Conservation (phyloP, 2,888 invertebrate species). For the Pogonocherus hispidulus region DNA sequence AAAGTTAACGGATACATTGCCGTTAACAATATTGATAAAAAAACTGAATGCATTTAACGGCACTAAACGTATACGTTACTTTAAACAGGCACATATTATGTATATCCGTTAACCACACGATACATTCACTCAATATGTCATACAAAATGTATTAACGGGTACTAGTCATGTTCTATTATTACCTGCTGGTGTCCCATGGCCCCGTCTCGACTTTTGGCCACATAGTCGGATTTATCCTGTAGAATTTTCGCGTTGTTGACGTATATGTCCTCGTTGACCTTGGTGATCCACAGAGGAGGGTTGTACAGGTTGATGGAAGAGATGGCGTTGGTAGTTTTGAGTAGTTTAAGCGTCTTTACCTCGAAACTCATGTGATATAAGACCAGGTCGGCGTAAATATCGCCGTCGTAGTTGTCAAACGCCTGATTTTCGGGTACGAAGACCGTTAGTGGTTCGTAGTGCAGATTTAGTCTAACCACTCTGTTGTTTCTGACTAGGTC, state of each 20-base stretch:
- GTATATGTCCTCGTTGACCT: constrained; percentile 78
- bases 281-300: constrained; percentile 87
- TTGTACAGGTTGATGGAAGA: constrained; percentile 83
- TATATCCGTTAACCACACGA: too few species aligned
- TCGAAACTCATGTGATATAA: constrained; percentile 67
- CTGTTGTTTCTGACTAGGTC: constrained; percentile 79
- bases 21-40: too few species aligned
- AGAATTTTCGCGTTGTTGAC: constrained; percentile 89
- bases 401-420: constrained; percentile 74
- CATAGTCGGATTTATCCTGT: constrained; percentile 68
- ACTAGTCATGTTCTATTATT: too few species aligned
- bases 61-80: too few species aligned
- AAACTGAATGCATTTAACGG: too few species aligned
- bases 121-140: too few species aligned
- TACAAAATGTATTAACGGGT: too few species aligned
- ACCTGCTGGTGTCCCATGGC: constrained; percentile 56
- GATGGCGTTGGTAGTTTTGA: constrained; percentile 62
- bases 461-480: constrained; percentile 77
- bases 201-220: constrained; percentile 52
- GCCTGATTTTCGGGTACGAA: constrained; percentile 90
- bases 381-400: constrained; percentile 73
- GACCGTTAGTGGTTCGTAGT: constrained; percentile 82
- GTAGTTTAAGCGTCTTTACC: constrained; percentile 75
- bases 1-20: too few species aligned
- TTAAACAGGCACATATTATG: too few species aligned